A percentile compares a stretch with the other conserved stretches of the same genome.
These are phyloP conservation scores for Nasonia longicornis DNA, from an alignment of 1,140 invertebrate genomes.

Conservation along the genomic window DNA sequence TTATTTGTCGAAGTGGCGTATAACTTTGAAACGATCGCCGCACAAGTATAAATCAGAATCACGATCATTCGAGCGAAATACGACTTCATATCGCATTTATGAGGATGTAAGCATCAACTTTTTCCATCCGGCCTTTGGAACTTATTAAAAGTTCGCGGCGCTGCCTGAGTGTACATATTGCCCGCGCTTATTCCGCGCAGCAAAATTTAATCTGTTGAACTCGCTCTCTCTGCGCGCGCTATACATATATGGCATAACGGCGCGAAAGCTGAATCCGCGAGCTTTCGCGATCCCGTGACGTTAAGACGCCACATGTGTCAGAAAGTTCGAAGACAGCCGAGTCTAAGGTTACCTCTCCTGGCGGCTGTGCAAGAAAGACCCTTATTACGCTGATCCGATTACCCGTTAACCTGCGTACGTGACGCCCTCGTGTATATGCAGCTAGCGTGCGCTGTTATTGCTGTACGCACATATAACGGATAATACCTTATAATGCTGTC, in stretches of 20 bases:
- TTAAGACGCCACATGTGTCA: conserved; percentile 20
- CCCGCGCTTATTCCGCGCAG: neutral
- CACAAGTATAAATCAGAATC: neutral
- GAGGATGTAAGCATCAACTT: conserved; percentile 10
- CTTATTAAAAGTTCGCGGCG: conserved; percentile 12
- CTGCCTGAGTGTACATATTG: neutral
- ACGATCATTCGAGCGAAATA: neutral
- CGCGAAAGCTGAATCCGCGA: neutral
- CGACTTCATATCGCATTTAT: neutral
- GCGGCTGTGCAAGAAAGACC: conserved; percentile 5
- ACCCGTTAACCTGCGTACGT: conserved; percentile 8
- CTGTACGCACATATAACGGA: neutral
- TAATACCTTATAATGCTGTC: conserved; percentile 25
- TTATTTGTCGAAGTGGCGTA: neutral
- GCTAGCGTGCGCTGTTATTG: neutral
- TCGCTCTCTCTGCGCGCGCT: neutral
- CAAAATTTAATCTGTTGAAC: conserved; percentile 23
- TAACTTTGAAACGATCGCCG: neutral
- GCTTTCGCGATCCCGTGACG: neutral
- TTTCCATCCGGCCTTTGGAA: neutral
- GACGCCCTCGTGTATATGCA: neutral
- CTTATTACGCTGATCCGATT: conserved; percentile 41
- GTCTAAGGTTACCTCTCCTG: neutral
- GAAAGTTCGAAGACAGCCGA: conserved; percentile 21
- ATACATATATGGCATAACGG: neutral